Evolutionary conservation across 92 coral and sea anemone genomes (phyloP), one percentile per base, ranked within the genome.

Genomic region (Plumapathes pennacea): DNA sequence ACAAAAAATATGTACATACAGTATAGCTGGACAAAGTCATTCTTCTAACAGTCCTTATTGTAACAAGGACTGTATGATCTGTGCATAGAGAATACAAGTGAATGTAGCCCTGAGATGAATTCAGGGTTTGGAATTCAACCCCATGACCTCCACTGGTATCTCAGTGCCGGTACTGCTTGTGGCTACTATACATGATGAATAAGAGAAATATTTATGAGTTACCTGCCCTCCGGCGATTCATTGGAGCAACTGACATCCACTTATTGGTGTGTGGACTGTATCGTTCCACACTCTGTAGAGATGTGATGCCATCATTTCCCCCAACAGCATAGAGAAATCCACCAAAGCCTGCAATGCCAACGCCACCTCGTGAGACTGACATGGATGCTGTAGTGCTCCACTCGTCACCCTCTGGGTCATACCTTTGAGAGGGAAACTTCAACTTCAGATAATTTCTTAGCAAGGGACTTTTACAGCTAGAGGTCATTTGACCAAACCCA

Each of bases 201-300:
- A 13, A 13, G 40, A 34, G 40, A 34, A 8, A 34, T 34, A 34
- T 34, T 34, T 17, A 13, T 24, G 18, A 49, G 50, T 9, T 46
- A 92, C 98, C 98, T 84, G 98, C 98, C 50, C 98, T 75, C 33
- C 82, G 76, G 38, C 95, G 82, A 60, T 88, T 88, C 98, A 92
- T 88, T 23, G 90, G 46, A 13, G 98, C 84, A 20, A 92, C 90
- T 36, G 50, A 53, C 4, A 63, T 60, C 98, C 98, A 92, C 25
- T 32, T 76, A 76, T 86, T 69, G 18, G 96, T 80, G 59, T 88
- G 96, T n/a, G 98, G 96, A 50, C 88, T 89, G 60, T 84, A 92
- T 38, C 80, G 66, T 60, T 92, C 98, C 11, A 84, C 98, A 50
- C 96, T 83, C 57, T 73, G 79, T 14, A 92, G 69, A 1, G 98